Evolutionary conservation across 2,797 vertebrate species (phyloP), one percentile per base, ranked within the genome.

Genomic region (Phoebastria nigripes): DNA sequence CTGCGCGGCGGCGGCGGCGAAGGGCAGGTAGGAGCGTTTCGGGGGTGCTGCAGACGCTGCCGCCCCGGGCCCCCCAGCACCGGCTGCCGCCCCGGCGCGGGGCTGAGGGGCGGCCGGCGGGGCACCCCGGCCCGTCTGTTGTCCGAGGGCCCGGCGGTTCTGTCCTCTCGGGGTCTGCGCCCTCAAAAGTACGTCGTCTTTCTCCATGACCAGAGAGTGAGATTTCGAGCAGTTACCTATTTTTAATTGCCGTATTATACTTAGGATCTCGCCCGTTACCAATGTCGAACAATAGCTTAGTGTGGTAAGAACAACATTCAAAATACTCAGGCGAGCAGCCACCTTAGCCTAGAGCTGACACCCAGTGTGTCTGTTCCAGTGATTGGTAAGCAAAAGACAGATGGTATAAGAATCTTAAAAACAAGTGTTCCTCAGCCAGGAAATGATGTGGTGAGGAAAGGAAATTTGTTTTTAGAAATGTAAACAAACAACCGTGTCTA

Each of bases 401-500:
- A 52, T 93, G 91, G 84, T 72, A 44, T 82, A 65, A 93, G 20
- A 55, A 42, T 84, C 93, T 76, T 59, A 37, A 77, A 82, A 92
- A 8, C 71, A 80, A 67, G 51, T 19, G 41, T 89, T 66, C 31
- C 69, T 33, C 70, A 37, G 8, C 65, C 77, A 61, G 93, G 85
- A 93, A 94, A 61, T 72, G n/a, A 71, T 88, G 85, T 19, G 41
- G 65, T 44, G 39, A 78, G 72, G 46, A 81, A 47, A 72, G 77
- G 82, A 74, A 81, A 92, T 86, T 56, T 55, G 69, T 31, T 62
- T 74, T 90, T 85, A 74, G 72, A 66, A 74, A 91, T 59, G 46
- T 86, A 95, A 96, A 93, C 91, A 95, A 96, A 87, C 82, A 78
- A 24, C 22, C 5, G 5, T 14, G 1, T 52, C 86, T 92, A 81